A percentile compares a stretch with the other conserved stretches of the same genome.
Evolutionary conservation across 2,797 vertebrate genomes (phyloP).

Genomic region (Sphaeramia orbicularis): DNA sequence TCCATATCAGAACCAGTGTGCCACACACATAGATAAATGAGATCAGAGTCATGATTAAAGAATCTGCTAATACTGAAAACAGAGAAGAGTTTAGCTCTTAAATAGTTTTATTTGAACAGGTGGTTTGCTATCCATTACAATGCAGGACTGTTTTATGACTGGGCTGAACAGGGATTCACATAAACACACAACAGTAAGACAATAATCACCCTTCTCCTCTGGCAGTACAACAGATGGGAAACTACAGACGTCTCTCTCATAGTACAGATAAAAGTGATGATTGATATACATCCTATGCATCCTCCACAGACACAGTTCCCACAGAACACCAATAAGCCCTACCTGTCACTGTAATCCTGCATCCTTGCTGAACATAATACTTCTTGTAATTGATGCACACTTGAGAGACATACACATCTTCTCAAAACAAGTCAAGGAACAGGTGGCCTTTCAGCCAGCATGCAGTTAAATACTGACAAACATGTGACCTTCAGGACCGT

Average conservation of each 20-base stretch:
- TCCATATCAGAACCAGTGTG: constrained; percentile 33
- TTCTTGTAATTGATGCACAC: constrained; percentile 8
- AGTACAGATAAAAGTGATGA: constrained; percentile 38
- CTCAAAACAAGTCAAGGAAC: constrained; percentile 23
- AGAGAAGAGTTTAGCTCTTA: background rate
- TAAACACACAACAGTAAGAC: constrained; percentile 24
- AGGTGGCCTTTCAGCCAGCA: constrained; percentile 29
- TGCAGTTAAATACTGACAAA: constrained; percentile 13
- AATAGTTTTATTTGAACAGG: constrained; percentile 55
- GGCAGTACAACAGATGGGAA: constrained; percentile 43
- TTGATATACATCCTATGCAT: background rate
- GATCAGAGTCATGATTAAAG: constrained; percentile 48
- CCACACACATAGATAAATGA: constrained; percentile 41
- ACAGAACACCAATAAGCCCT: background rate
- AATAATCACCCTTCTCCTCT: constrained; percentile 44
- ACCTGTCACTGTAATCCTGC: background rate
- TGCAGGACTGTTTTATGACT: no score
- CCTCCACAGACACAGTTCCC: background rate
- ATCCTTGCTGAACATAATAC: background rate
- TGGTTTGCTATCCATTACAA: constrained; percentile 35
- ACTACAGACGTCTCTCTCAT: constrained; percentile 23
- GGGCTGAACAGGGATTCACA: constrained; percentile 30
- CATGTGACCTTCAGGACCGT: constrained; percentile 1
- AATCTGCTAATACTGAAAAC: constrained; percentile 25
- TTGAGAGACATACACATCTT: constrained; percentile 17